Evolutionary conservation across 2,113 vertebrate genomes (phyloP).

Genomic region (Orthonyx spaldingii): DNA sequence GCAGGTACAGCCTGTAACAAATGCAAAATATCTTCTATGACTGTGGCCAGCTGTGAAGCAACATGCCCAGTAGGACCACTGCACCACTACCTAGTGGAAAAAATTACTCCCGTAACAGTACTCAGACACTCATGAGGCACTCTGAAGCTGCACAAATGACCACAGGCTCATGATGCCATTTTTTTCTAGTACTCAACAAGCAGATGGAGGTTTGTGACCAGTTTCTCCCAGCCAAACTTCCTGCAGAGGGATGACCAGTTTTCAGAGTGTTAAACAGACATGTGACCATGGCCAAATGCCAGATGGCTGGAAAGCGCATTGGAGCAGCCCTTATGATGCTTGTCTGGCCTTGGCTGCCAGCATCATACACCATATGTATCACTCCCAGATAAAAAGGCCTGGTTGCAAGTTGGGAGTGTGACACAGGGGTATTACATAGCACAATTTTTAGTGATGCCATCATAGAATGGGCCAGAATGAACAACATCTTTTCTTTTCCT

Average conservation of each 20-base stretch:
- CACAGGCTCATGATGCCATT: background rate
- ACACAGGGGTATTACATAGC: background rate
- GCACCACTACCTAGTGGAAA: background rate
- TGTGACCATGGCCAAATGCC: background rate
- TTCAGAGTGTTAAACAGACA: background rate
- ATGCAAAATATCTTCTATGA: background rate
- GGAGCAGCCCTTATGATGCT: background rate
- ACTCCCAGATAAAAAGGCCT: background rate
- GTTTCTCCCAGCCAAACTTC: conserved; percentile 7
- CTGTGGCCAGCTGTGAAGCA: background rate
- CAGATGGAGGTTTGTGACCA: conserved; percentile 17
- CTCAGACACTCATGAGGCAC: background rate
- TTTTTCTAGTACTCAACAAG: background rate
- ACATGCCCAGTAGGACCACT: background rate
- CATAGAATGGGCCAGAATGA: background rate
- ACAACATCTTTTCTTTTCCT: background rate
- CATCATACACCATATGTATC: background rate
- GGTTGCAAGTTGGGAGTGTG: background rate
- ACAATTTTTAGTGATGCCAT: background rate
- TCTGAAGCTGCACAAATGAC: background rate
- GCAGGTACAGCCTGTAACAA: background rate
- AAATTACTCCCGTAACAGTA: background rate
- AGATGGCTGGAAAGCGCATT: background rate
- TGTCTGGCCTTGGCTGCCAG: background rate
- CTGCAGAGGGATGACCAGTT: conserved; percentile 19